phyloP scores from a whole-genome alignment of 2,113 vertebrate genomes.

The Callipepla squamata region DNA sequence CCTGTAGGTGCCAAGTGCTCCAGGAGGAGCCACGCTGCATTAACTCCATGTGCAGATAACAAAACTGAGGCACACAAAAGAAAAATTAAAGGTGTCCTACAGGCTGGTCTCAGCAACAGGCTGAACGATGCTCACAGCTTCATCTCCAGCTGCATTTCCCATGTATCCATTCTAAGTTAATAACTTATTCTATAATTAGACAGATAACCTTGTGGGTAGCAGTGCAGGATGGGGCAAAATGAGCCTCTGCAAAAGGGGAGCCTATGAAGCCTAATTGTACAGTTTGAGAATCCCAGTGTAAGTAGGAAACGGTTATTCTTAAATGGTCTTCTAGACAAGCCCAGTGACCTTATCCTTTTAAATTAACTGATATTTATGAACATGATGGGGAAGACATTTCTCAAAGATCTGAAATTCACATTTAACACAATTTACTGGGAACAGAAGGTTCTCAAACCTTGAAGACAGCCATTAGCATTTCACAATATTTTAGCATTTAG shows the following conservation, averaged over 20 bases:
- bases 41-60: not conserved
- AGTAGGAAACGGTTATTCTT: not conserved
- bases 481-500: slow-evolving; percentile 25
- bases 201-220: not conserved
- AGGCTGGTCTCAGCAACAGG: not conserved
- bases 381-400: not conserved
- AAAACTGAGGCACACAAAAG: not conserved
- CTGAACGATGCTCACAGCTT: not conserved
- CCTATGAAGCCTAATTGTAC: not conserved
- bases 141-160: not conserved
- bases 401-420: not conserved
- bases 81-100: not conserved
- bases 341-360: not conserved
- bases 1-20: not conserved
- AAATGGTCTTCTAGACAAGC: not conserved
- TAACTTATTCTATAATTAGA: not conserved
- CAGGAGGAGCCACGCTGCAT: rapidly evolving
- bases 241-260: not conserved
- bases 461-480: not conserved
- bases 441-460: slow-evolving; percentile 31
- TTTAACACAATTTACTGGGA: not conserved
- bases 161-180: not conserved
- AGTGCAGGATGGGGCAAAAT: not conserved
- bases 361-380: slow-evolving; percentile 1
- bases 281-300: not conserved